These are phyloP conservation scores for Gadopsis marmoratus DNA, from an alignment of 2,797 vertebrate species.

Conservation along the genomic window DNA sequence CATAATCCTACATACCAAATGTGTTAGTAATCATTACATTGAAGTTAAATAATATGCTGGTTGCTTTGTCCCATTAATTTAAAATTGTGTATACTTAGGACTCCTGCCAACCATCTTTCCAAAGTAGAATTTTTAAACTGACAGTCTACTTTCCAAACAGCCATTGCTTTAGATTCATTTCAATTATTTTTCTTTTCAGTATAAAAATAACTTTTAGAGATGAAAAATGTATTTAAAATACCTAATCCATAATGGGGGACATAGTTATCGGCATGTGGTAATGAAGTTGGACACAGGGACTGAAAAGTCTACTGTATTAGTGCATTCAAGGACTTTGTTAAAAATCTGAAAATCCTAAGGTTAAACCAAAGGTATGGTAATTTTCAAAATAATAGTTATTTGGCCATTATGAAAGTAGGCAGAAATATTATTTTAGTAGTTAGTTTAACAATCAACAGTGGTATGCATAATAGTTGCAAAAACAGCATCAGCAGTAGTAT, in stretches of 20 bases:
- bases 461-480: background rate
- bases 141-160: background rate
- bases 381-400: background rate
- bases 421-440: background rate
- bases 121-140: background rate
- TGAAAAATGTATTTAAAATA: background rate
- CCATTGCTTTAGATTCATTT: conserved; percentile 5
- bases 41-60: background rate
- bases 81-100: background rate
- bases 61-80: background rate
- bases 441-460: background rate
- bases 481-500: background rate
- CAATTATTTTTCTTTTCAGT: background rate
- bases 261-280: background rate
- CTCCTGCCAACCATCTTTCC: background rate
- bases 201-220: background rate
- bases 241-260: background rate
- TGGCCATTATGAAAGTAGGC: background rate
- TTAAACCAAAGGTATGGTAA: background rate
- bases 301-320: background rate
- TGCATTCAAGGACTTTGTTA: too few relatives aligned
- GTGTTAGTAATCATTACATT: background rate
- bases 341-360: background rate
- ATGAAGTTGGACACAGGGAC: background rate
- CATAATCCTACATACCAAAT: background rate